A percentile compares a stretch with the other conserved stretches of the same genome.
phyloP scores from a whole-genome alignment of 2,888 invertebrate species.

The Cylloceria caligata region DNA sequence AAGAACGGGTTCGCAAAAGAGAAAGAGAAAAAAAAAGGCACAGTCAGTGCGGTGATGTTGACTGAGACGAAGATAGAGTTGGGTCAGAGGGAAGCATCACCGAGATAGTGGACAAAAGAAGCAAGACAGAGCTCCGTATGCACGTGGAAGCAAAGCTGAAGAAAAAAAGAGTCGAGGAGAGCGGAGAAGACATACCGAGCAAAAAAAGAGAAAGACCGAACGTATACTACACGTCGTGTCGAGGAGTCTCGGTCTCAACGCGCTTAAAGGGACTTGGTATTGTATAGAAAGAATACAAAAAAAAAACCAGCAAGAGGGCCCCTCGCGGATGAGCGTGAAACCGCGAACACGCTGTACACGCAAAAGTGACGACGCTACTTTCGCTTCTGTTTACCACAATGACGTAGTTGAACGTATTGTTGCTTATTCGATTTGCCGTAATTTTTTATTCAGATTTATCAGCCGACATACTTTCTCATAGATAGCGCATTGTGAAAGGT shows the following conservation, averaged over 20 bases:
- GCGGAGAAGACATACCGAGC: not conserved
- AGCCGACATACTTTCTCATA: no score
- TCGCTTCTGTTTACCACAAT: slow-evolving; percentile 12
- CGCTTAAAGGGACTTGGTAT: not conserved
- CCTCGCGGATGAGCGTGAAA: slow-evolving; percentile 5
- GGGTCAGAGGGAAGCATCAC: not conserved
- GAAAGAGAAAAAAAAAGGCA: not conserved
- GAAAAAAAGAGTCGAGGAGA: not conserved
- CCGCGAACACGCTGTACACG: not conserved
- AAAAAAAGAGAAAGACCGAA: not conserved
- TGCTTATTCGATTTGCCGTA: slow-evolving; percentile 30
- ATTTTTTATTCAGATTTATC: no score
- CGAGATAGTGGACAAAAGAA: slow-evolving; percentile 22
- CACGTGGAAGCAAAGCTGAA: not conserved
- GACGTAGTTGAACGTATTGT: not conserved
- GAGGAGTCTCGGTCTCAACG: not conserved
- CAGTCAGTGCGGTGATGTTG: slow-evolving; percentile 9
- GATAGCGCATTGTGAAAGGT: no score
- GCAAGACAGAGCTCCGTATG: not conserved
- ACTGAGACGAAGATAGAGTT: slow-evolving; percentile 13
- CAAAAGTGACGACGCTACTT: slow-evolving; percentile 1
- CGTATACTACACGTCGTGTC: not conserved
- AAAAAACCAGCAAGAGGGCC: not conserved
- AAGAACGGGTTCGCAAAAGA: slow-evolving; percentile 18
- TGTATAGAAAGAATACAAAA: not conserved